Evolutionary conservation across 2,797 vertebrate genomes (phyloP).

Genomic region (Masticophis lateralis): DNA sequence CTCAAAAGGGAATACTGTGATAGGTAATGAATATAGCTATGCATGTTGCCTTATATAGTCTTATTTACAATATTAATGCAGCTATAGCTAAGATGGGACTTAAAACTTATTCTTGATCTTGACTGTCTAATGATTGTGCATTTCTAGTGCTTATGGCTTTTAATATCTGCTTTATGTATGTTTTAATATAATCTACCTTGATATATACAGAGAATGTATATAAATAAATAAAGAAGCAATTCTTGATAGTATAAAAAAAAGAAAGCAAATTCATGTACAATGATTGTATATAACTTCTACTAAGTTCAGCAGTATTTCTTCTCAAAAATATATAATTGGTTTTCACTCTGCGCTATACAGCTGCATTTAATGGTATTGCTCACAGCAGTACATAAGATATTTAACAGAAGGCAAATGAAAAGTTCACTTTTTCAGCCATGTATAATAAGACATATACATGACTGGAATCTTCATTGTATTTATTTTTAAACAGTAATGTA

Average conservation of each 20-base stretch:
- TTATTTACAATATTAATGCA: neutral
- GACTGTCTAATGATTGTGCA: neutral
- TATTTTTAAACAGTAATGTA: neutral
- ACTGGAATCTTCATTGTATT: neutral
- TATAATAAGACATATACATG: neutral
- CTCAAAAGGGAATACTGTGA: neutral
- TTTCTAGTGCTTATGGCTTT: neutral
- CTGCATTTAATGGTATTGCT: neutral
- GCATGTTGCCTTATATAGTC: neutral
- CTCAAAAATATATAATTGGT: neutral
- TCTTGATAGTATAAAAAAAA: neutral
- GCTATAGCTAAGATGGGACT: neutral
- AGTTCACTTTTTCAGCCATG: neutral
- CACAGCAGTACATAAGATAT: neutral
- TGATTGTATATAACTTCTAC: neutral
- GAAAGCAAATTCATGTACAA: neutral
- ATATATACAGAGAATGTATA: neutral
- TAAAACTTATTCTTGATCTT: neutral
- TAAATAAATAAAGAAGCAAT: neutral
- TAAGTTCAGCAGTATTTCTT: neutral
- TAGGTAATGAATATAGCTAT: neutral
- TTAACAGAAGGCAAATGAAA: neutral
- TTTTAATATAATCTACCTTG: neutral
- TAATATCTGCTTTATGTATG: neutral
- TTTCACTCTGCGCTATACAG: neutral